These are phyloP conservation scores for Cisticola juncidis DNA, from an alignment of 2,113 vertebrate genomes.

Conservation along the genomic window DNA sequence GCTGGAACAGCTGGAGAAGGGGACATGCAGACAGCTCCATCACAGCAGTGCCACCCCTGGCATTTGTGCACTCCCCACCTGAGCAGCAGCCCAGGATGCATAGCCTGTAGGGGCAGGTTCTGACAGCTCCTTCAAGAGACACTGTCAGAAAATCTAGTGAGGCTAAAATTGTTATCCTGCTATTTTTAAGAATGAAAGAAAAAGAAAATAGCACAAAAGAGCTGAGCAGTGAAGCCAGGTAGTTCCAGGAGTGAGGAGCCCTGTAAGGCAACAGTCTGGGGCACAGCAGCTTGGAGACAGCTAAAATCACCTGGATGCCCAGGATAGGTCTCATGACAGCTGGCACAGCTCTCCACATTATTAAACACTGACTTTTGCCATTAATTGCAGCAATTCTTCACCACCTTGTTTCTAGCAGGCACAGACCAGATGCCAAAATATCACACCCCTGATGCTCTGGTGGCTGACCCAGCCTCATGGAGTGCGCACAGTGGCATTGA, in stretches of 20 bases:
- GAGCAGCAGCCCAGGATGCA: background rate
- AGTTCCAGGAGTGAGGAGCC: accelerated
- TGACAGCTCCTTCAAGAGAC: accelerated
- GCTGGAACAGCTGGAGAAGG: background rate
- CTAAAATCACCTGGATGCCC: background rate
- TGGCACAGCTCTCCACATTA: background rate
- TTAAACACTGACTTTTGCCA: background rate
- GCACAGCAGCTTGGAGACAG: background rate
- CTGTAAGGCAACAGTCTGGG: background rate
- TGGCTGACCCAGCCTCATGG: background rate
- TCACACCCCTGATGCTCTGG: background rate
- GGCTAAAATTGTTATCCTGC: background rate
- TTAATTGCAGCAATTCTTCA: background rate
- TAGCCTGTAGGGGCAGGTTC: background rate
- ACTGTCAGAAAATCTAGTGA: background rate
- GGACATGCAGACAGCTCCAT: accelerated
- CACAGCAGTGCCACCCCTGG: accelerated
- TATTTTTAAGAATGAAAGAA: background rate
- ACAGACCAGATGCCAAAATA: background rate
- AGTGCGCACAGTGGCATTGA: accelerated
- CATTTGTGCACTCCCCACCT: background rate
- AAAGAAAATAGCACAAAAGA: background rate
- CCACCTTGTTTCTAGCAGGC: background rate
- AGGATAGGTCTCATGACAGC: accelerated
- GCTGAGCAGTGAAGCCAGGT: background rate